Evolutionary conservation across 2,888 invertebrate species (phyloP).

Genomic region (Luperina nickerlii): DNA sequence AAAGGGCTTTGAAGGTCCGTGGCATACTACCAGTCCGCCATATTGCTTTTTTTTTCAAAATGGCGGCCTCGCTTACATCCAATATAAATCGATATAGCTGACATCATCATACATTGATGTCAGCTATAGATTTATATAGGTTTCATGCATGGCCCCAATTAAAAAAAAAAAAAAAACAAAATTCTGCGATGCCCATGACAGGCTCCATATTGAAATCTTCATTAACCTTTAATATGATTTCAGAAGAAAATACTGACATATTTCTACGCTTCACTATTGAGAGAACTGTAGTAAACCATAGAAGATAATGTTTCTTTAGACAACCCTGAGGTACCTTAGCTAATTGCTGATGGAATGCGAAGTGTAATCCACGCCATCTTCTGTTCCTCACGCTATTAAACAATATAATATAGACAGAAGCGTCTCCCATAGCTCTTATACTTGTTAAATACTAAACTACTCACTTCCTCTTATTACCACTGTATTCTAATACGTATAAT

Average conservation of each 20-base stretch:
- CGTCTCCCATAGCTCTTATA: constrained; percentile 38
- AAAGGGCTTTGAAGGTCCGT: background rate
- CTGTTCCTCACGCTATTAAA: constrained; percentile 69
- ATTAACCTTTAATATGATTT: background rate
- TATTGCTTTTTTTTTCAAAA: background rate
- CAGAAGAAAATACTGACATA: background rate
- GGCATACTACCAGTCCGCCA: background rate
- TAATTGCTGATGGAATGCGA: constrained; percentile 78
- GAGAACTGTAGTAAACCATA: background rate
- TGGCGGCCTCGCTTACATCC: background rate
- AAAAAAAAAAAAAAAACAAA: background rate
- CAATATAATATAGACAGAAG: constrained; percentile 47
- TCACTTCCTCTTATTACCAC: constrained; percentile 63
- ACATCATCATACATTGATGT: background rate
- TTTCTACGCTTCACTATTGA: background rate
- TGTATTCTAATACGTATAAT: constrained; percentile 58
- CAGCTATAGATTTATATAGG: background rate
- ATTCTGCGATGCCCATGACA: background rate
- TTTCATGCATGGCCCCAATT: background rate
- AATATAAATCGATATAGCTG: background rate
- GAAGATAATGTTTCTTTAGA: background rate
- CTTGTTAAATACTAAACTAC: constrained; percentile 61
- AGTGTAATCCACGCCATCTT: constrained; percentile 65
- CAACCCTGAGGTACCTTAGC: constrained; percentile 65
- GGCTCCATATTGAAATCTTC: background rate